These are phyloP conservation scores for Empidonax traillii DNA, from an alignment of 2,113 vertebrate species.

Conservation along the genomic window DNA sequence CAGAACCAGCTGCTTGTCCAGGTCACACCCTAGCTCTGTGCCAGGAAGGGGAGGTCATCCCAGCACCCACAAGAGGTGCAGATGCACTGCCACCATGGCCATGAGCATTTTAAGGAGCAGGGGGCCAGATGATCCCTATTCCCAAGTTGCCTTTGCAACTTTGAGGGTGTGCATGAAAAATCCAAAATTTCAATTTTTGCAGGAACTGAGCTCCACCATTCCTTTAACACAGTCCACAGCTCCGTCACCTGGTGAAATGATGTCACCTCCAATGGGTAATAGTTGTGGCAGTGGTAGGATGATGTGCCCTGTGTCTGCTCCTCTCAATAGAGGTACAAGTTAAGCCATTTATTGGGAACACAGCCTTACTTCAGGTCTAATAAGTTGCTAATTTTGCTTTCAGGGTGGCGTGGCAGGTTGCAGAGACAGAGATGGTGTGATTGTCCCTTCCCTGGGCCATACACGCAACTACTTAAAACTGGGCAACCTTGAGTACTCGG, in stretches of 20 bases:
- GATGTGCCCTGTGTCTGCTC: not conserved
- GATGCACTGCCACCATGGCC: fast-evolving
- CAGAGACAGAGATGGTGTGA: not conserved
- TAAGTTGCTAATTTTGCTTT: not conserved
- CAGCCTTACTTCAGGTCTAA: not conserved
- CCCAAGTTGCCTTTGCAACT: not conserved
- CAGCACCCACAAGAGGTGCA: not conserved
- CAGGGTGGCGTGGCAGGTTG: not conserved
- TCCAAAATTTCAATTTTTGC: not conserved
- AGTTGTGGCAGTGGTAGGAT: not conserved
- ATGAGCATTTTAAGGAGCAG: not conserved
- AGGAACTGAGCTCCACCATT: not conserved
- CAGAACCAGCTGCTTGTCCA: not conserved
- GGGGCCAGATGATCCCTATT: not conserved
- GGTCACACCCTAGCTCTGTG: not conserved
- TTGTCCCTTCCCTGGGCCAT: not conserved
- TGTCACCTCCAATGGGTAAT: not conserved
- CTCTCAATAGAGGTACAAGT: fast-evolving
- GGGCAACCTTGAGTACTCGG: fast-evolving
- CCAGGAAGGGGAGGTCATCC: not conserved
- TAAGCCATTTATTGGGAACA: not conserved
- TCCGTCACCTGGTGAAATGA: not conserved
- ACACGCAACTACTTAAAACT: not conserved
- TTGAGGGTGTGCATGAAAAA: not conserved
- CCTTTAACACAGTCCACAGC: not conserved